phyloP scores from a whole-genome alignment of 2,113 vertebrate genomes.

The Peromyscus maniculatus region DNA sequence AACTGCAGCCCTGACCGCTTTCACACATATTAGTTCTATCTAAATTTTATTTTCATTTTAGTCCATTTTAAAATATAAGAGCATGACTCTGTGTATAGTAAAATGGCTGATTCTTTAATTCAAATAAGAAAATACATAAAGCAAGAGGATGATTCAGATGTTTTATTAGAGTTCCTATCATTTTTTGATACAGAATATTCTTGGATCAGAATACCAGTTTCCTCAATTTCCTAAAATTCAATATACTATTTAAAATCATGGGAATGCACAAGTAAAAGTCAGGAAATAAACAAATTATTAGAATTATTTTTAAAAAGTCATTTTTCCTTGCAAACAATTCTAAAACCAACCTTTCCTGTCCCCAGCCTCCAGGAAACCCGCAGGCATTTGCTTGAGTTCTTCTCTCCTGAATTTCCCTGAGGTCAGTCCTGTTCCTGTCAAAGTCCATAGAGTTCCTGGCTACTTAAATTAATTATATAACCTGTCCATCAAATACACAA shows the following conservation, averaged over 20 bases:
- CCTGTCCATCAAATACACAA: background rate
- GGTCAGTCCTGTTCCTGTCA: background rate
- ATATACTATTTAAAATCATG: background rate
- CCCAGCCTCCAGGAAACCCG: background rate
- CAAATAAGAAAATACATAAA: background rate
- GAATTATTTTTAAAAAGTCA: background rate
- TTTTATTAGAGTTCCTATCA: background rate
- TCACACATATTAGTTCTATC: background rate
- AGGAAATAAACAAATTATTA: constrained; percentile 10
- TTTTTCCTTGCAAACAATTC: background rate
- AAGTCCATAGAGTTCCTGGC: background rate
- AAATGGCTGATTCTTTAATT: constrained; percentile 12
- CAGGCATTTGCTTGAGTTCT: background rate
- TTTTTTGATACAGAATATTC: background rate
- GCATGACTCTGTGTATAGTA: background rate
- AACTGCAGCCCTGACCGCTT: background rate
- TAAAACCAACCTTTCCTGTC: constrained; percentile 22
- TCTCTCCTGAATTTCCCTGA: background rate
- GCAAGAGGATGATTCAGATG: background rate
- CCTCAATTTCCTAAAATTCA: background rate
- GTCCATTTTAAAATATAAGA: constrained; percentile 15
- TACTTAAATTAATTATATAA: background rate
- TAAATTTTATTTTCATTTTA: background rate
- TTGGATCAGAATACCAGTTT: background rate
- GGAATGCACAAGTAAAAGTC: background rate